Evolutionary conservation across 2,797 vertebrate species (phyloP), one percentile per base, ranked within the genome.

Genomic region (Amazona finschi): DNA sequence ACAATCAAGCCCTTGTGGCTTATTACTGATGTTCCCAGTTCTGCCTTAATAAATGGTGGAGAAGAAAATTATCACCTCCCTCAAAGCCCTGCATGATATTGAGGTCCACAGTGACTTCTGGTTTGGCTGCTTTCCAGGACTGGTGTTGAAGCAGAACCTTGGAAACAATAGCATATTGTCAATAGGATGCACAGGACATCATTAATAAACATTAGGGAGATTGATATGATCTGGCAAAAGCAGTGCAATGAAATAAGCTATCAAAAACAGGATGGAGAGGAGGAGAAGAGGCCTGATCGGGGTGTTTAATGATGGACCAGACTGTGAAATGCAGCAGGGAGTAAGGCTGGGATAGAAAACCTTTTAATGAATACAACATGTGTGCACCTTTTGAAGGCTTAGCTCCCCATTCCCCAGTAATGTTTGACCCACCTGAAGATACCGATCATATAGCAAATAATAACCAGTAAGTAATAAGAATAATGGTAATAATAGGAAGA

Each of bases 191-290:
- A 55, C 72, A 41, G 91, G 93, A 88, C 17, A 11, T 70, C 93
- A 91, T 97, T 97, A 94, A 96, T 96, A 96, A 96, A 96, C 94
- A 96, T 96, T 44, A 92, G 60, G 57, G 86, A 90, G 88, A 76
- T 80, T 85, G 94, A 95, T 96, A 96, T 6, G 46, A 95, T 96
- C 95, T 96, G 90, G 90, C 49, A 80, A 90, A 86, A 93, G 87
- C 85, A 76, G 87, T 53, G 71, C 58, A 86, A 83, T 55, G 53
- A 93, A 95, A 96, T 87, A 87, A 95, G 95, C 75, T 41, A 66
- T 88, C 91, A 85, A 80, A 87, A 52, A 69, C 61, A 74, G 91
- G 80, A 91, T 11, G 21, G 64, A 87, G 87, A 91, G 70, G 60
- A 88, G 85, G 20, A 27, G 61, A 90, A 85, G 85, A 53, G 88